Percentiles rank a stretch among this genome's conserved stretches.
Evolutionary conservation across 2,797 vertebrate genomes (phyloP).

Genomic region (Coluber constrictor): DNA sequence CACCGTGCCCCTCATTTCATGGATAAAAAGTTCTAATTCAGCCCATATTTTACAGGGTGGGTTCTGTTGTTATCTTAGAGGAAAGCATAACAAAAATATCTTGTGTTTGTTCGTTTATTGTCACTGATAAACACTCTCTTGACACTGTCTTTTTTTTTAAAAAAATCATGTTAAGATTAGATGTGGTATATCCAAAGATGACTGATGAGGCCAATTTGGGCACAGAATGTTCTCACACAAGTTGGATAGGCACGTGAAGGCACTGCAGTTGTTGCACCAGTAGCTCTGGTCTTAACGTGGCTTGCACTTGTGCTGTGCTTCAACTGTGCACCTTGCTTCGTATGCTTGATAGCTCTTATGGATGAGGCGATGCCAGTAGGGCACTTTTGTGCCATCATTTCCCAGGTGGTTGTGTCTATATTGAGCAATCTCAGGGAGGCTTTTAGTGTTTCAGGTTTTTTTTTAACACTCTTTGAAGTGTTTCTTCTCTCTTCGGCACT

Average conservation of each 20-base stretch:
- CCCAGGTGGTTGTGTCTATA: not conserved
- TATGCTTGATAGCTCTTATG: not conserved
- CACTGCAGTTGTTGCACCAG: not conserved
- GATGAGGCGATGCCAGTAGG: not conserved
- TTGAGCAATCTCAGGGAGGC: not conserved
- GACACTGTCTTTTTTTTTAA: not conserved
- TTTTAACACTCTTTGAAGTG: too few relatives aligned
- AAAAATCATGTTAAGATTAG: not conserved
- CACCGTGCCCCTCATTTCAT: not conserved
- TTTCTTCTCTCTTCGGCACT: not conserved
- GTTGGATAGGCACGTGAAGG: not conserved
- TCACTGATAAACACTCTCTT: not conserved
- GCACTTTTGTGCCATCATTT: not conserved
- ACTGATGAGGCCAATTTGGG: not conserved
- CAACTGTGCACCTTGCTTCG: not conserved
- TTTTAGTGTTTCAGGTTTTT: not conserved
- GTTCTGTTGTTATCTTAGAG: not conserved
- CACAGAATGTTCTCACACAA: not conserved
- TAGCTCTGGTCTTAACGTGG: not conserved
- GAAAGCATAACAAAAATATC: not conserved
- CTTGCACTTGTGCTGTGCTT: not conserved
- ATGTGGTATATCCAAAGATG: not conserved
- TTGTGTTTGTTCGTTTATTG: not conserved
- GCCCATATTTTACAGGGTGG: not conserved
- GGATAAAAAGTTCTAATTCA: not conserved